These are phyloP conservation scores for Paracyclopina nana DNA, from an alignment of 1,140 invertebrate species.

Conservation along the genomic window DNA sequence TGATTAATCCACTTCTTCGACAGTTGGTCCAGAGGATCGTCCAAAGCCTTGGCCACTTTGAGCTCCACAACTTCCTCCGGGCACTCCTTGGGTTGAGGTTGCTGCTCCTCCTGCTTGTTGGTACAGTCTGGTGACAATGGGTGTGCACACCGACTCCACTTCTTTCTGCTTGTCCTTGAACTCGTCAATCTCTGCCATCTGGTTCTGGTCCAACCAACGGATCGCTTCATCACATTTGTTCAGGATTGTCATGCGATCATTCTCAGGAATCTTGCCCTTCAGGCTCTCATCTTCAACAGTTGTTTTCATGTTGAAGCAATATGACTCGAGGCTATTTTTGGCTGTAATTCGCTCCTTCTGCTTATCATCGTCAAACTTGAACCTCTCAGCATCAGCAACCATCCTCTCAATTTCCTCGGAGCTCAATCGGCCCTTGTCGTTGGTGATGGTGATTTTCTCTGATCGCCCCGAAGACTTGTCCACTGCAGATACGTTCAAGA, in stretches of 20 bases:
- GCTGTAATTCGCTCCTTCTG: constrained; percentile 39
- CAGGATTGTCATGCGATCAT: constrained; percentile 37
- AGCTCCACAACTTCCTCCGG: constrained; percentile 14
- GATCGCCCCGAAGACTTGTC: constrained; percentile 52
- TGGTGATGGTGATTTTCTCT: constrained; percentile 43
- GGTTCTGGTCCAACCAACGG: constrained; percentile 29
- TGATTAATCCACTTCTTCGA: constrained; percentile 9
- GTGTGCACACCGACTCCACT: constrained; percentile 23
- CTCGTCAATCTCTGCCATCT: constrained; percentile 29
- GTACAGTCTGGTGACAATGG: constrained; percentile 24
- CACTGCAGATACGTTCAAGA: constrained; percentile 52
- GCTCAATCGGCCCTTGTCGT: constrained; percentile 30
- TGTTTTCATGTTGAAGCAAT: constrained; percentile 93
- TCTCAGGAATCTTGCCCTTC: constrained; percentile 31
- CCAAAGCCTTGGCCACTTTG: too few species aligned
- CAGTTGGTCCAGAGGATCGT: constrained; percentile 6
- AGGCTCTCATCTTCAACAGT: constrained; percentile 37
- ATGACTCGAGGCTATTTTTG: constrained; percentile 69
- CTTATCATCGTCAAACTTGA: constrained; percentile 35
- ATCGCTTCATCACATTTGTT: constrained; percentile 29
- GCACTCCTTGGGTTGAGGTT: constrained; percentile 15
- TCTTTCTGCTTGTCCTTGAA: constrained; percentile 27
- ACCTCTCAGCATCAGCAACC: constrained; percentile 28
- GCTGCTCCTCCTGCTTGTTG: constrained; percentile 20
- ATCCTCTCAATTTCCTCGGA: constrained; percentile 31